phyloP scores from a whole-genome alignment of 2,797 vertebrate species.

The Enoplosus armatus region DNA sequence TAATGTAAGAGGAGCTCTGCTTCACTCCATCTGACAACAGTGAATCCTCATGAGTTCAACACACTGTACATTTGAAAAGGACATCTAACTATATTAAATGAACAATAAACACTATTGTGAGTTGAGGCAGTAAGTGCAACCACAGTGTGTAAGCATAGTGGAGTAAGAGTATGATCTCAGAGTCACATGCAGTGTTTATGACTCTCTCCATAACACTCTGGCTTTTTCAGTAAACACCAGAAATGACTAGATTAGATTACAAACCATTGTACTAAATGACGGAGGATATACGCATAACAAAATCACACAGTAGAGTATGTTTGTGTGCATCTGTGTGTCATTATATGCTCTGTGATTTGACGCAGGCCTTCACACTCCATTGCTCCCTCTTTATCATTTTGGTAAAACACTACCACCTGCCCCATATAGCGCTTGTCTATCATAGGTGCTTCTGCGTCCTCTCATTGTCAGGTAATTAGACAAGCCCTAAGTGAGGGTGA shows the following conservation, averaged over 20 bases:
- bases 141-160: no score
- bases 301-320: slow-evolving; percentile 32
- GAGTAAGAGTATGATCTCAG: slow-evolving; percentile 6
- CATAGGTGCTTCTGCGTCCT: slow-evolving; percentile 37
- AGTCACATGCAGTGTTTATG: slow-evolving; percentile 30
- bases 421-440: slow-evolving; percentile 31
- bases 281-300: slow-evolving; percentile 8
- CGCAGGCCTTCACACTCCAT: slow-evolving; percentile 15
- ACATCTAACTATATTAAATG: not conserved
- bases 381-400: slow-evolving; percentile 49
- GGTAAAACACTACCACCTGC: slow-evolving; percentile 56
- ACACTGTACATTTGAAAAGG: not conserved
- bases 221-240: slow-evolving; percentile 54
- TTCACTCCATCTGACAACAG: not conserved
- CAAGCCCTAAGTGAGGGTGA: slow-evolving; percentile 44
- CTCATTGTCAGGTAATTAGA: slow-evolving; percentile 71
- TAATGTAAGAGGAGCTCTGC: not conserved
- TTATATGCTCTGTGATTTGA: slow-evolving; percentile 67
- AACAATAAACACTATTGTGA: not conserved
- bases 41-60: not conserved
- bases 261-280: slow-evolving; percentile 52
- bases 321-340: slow-evolving; percentile 47
- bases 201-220: slow-evolving; percentile 21
- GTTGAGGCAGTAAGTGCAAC: not conserved
- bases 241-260: slow-evolving; percentile 48